phyloP scores from a whole-genome alignment of 2,888 invertebrate species.

The Heterodera filipjevi region DNA sequence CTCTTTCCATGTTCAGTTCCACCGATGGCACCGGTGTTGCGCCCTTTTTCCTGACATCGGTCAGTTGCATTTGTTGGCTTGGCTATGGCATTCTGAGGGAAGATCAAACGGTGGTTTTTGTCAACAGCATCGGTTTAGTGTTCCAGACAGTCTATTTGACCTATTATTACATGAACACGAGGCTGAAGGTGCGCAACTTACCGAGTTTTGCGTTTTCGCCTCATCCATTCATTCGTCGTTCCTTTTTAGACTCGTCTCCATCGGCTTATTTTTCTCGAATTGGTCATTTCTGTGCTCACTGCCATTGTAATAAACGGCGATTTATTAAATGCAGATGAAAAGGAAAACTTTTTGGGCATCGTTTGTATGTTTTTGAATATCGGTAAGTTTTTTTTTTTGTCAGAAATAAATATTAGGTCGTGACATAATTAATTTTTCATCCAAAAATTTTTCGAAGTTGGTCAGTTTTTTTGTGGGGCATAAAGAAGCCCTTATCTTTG shows the following conservation, averaged over 20 bases:
- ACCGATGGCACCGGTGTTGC: slow-evolving; percentile 59
- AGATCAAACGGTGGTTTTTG: slow-evolving; percentile 76
- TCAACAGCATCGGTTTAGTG: slow-evolving; percentile 78
- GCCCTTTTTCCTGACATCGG: slow-evolving; percentile 50
- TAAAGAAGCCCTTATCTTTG: too few relatives aligned
- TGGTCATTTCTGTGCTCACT: slow-evolving; percentile 41
- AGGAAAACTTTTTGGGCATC: slow-evolving; percentile 50
- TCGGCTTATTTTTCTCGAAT: slow-evolving; percentile 41
- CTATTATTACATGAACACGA: slow-evolving; percentile 77
- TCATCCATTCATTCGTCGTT: background rate
- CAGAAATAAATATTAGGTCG: too few relatives aligned
- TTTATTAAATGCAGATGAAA: slow-evolving; percentile 29
- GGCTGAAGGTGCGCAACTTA: slow-evolving; percentile 29
- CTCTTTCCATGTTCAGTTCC: slow-evolving; percentile 35
- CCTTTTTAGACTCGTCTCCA: slow-evolving; percentile 39
- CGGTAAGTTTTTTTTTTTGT: slow-evolving; percentile 11
- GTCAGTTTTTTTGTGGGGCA: too few relatives aligned
- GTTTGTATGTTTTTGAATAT: slow-evolving; percentile 61
- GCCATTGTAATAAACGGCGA: slow-evolving; percentile 39
- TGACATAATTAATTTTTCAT: too few relatives aligned
- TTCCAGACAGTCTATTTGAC: slow-evolving; percentile 76
- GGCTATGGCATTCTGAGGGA: slow-evolving; percentile 78
- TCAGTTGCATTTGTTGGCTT: slow-evolving; percentile 79
- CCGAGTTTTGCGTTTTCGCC: background rate
- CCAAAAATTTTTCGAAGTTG: too few relatives aligned